These are phyloP conservation scores for Triplophysa rosa DNA, from an alignment of 2,113 vertebrate species.

Conservation along the genomic window DNA sequence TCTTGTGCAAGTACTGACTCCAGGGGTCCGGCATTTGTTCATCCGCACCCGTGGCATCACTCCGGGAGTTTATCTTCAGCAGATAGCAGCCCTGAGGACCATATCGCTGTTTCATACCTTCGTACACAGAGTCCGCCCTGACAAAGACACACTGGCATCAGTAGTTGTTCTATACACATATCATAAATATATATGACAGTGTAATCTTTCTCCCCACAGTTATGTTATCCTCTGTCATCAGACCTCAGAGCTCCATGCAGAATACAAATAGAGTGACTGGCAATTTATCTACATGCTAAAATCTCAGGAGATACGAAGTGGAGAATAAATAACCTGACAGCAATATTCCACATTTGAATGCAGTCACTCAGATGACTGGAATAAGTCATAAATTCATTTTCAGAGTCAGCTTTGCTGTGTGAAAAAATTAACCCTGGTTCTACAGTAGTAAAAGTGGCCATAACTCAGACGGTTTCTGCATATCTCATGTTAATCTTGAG, in stretches of 20 bases:
- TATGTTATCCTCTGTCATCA: conserved; percentile 4
- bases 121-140: conserved; percentile 92
- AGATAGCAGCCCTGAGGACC: conserved; percentile 95
- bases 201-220: conserved; percentile 2
- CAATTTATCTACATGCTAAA: neutral
- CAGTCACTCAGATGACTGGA: neutral
- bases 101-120: conserved; percentile 97
- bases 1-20: conserved; percentile 96
- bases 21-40: conserved; percentile 98
- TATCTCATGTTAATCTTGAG: too few species aligned
- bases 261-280: neutral
- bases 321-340: neutral
- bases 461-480: too few species aligned
- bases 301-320: neutral
- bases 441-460: too few species aligned
- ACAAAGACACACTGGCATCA: neutral
- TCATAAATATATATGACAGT: conserved; percentile 16
- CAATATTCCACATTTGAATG: neutral
- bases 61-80: conserved; percentile 93
- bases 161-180: neutral
- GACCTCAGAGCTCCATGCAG: neutral
- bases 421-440: too few species aligned
- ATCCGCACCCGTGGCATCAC: conserved; percentile 77
- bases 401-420: too few species aligned
- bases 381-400: neutral